Percentiles rank a stretch among this genome's conserved stretches.
phyloP scores from a whole-genome alignment of 2,797 vertebrate species.

The Pseudochaenichthys georgianus region DNA sequence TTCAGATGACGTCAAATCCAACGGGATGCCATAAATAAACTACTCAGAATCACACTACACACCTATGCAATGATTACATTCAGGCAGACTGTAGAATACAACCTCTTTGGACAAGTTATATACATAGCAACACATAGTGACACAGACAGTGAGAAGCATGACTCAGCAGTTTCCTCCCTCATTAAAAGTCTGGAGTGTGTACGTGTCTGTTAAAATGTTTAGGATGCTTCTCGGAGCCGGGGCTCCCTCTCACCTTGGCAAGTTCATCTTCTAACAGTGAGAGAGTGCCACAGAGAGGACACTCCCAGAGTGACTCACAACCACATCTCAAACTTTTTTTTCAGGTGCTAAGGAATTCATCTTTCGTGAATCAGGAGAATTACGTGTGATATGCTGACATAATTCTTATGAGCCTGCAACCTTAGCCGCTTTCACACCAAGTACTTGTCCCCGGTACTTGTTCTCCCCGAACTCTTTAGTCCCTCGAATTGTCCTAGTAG shows the following conservation, averaged over 20 bases:
- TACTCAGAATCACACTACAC: too few relatives aligned
- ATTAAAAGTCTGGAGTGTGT: slow-evolving; percentile 40
- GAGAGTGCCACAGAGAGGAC: slow-evolving; percentile 9
- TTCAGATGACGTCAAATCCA: too few relatives aligned
- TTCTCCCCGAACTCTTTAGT: too few relatives aligned
- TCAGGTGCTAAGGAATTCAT: slow-evolving; percentile 26
- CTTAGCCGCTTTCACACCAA: neutral
- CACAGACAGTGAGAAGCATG: slow-evolving; percentile 18
- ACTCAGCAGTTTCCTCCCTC: slow-evolving; percentile 46
- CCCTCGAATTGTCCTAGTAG: too few relatives aligned
- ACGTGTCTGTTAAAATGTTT: slow-evolving; percentile 34
- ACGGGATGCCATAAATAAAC: too few relatives aligned
- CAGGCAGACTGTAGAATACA: too few relatives aligned
- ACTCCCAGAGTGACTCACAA: slow-evolving; percentile 10
- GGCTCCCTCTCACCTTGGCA: slow-evolving; percentile 48
- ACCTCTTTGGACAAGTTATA: too few relatives aligned
- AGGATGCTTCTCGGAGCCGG: slow-evolving; percentile 2
- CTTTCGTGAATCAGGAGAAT: slow-evolving; percentile 5
- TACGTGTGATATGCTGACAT: neutral
- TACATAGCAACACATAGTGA: slow-evolving; percentile 6
- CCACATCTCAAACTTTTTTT: neutral
- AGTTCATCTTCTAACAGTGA: slow-evolving; percentile 11
- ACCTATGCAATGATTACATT: too few relatives aligned
- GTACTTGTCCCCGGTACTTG: too few relatives aligned
- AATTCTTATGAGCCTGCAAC: slow-evolving; percentile 19